These are phyloP conservation scores for Bombus turneri DNA, from an alignment of 1,140 invertebrate genomes.

Conservation along the genomic window DNA sequence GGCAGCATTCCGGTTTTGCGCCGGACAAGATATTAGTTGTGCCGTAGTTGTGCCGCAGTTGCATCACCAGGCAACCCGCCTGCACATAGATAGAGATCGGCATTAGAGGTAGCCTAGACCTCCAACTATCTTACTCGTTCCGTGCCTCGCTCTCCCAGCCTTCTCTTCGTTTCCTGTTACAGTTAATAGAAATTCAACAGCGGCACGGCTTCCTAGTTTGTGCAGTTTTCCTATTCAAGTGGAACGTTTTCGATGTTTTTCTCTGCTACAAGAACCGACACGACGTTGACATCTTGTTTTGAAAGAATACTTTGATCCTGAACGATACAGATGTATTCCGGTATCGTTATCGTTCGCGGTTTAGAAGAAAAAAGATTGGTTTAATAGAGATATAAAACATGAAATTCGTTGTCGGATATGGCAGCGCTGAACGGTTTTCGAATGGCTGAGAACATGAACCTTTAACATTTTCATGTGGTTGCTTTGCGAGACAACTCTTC, in stretches of 20 bases:
- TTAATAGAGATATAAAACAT: not conserved
- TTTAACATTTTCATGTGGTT: not conserved
- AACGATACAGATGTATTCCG: not conserved
- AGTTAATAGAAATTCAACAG: conserved; percentile 81
- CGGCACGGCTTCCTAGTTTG: conserved; percentile 77
- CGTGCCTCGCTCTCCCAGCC: conserved; percentile 26
- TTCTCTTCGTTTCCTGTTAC: conserved; percentile 79
- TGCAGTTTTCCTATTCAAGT: conserved; percentile 77
- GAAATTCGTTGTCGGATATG: too few relatives aligned
- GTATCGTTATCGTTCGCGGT: not conserved
- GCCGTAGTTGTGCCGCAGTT: conserved; percentile 68
- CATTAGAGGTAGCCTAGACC: conserved; percentile 73
- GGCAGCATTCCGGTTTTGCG: conserved; percentile 81
- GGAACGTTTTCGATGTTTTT: conserved; percentile 23
- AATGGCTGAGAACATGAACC: not conserved
- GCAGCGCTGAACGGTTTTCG: not conserved
- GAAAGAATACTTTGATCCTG: too few relatives aligned
- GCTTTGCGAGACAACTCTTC: not conserved
- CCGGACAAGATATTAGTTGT: conserved; percentile 81
- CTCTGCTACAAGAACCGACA: not conserved
- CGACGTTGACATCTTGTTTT: conserved; percentile 1
- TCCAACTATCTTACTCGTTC: conserved; percentile 57
- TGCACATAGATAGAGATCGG: conserved; percentile 78
- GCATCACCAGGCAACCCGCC: conserved; percentile 66
- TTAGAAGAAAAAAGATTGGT: not conserved